A percentile compares a stretch with the other conserved stretches of the same genome.
phyloP scores from a whole-genome alignment of 1,140 invertebrate genomes.

The Anoplophora glabripennis region DNA sequence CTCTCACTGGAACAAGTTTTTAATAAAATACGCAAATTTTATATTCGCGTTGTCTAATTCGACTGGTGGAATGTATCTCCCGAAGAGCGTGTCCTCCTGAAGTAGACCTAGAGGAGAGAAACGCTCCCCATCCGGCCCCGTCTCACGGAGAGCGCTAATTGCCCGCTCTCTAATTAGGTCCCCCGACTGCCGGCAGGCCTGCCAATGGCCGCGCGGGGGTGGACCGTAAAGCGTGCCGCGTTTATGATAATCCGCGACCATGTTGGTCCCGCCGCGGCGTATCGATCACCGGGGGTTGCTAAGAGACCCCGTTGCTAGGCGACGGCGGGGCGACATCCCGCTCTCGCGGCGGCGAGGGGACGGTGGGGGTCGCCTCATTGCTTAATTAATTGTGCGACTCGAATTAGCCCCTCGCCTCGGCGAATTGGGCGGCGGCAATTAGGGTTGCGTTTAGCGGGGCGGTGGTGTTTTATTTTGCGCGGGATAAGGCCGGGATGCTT shows the following conservation, averaged over 20 bases:
- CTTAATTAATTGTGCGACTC: background rate
- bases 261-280: constrained; percentile 8
- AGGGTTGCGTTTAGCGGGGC: too few relatives aligned
- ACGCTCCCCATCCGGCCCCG: background rate
- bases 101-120: too few relatives aligned
- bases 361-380: background rate
- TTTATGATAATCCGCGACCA: constrained; percentile 10
- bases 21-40: too few relatives aligned
- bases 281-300: constrained; percentile 14
- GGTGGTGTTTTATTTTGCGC: too few relatives aligned
- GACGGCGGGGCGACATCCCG: constrained; percentile 1
- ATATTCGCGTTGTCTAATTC: too few relatives aligned
- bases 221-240: background rate
- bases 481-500: too few relatives aligned
- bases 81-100: too few relatives aligned
- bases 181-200: background rate
- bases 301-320: constrained; percentile 13
- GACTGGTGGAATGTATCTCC: too few relatives aligned
- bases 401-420: too few relatives aligned
- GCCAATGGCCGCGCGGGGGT: constrained; percentile 6
- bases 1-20: too few relatives aligned
- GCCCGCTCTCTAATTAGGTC: constrained; percentile 1
- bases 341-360: background rate
- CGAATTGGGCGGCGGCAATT: too few relatives aligned
- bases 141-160: constrained; percentile 4